Evolutionary conservation across 2,888 invertebrate species (phyloP).

Genomic region (Sussaba pulchella): DNA sequence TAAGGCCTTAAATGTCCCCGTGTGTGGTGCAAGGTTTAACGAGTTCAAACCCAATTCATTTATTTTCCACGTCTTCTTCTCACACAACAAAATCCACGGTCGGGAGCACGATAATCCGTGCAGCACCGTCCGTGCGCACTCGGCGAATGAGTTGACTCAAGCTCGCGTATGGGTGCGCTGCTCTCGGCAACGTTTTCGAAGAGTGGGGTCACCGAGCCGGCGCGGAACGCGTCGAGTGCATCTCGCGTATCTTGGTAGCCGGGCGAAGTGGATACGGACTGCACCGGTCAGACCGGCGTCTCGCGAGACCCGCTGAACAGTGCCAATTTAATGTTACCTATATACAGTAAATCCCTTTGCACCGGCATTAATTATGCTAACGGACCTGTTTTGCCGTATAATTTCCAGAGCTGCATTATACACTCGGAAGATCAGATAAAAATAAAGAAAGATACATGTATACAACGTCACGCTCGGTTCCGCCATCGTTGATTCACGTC

Average conservation of each 20-base stretch:
- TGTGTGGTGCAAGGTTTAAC: no score
- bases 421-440: neutral
- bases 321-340: slow-evolving; percentile 46
- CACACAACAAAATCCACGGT: no score
- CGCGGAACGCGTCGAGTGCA: slow-evolving; percentile 12
- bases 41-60: no score
- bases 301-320: slow-evolving; percentile 40
- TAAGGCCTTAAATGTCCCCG: no score
- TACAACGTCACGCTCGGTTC: no score
- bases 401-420: neutral
- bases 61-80: no score
- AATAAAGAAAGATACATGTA: neutral
- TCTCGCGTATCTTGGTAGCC: slow-evolving; percentile 63
- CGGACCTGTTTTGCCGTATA: neutral
- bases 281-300: slow-evolving; percentile 52
- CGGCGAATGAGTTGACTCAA: slow-evolving; percentile 35
- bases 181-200: slow-evolving; percentile 25
- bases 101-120: neutral
- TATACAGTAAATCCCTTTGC: slow-evolving; percentile 15
- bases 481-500: neutral
- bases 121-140: slow-evolving; percentile 10
- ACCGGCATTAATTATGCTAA: neutral
- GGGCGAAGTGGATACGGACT: slow-evolving; percentile 55
- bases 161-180: slow-evolving; percentile 38
- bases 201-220: no score